Evolutionary conservation across 2,888 invertebrate genomes (phyloP), one percentile per base, ranked within the genome.

Genomic region (Melitaea athalia): DNA sequence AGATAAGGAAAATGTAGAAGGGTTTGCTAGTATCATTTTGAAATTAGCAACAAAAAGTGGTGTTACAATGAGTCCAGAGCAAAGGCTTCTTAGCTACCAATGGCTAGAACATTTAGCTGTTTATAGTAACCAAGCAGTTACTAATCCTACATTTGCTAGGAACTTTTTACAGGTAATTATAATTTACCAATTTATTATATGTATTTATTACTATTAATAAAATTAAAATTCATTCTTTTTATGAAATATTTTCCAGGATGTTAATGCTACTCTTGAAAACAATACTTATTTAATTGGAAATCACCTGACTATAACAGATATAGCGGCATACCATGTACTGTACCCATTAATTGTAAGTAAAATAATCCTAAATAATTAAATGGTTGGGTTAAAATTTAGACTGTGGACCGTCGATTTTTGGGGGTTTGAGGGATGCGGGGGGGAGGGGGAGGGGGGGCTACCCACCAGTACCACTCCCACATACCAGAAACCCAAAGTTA

Each of bases 31-130:
- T 11, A 94, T 94, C 67, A 82, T 94, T 14, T 82, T 92, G 45
- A 81, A 82, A 55, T 77, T 94, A 71, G 90, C 91, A 0, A 81
- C 84, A 1, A 92, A 92, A 77, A 93, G 89, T 57, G 87, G 87
- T 17, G 72, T 72, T 0, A 77, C 82, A 12, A 81, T 89, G 74
- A 93, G 84, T 67, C 83, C 86, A 53, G 90, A 93, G 71, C 90
- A 92, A 69, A 78, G 74, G 67, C 79, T 93, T 5, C 84, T 92
- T 33, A 86, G 93, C 33, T 93, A 94, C 70, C 96, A 96, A 76
- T 96, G 95, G 96, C 83, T 96, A 45, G 96, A 96, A 79, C 94
- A 95, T 79, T 90, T 95, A 5, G 92, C 94, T 2, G 85, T 93
- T 81, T 94, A 93, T 80, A 86, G 90, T 4, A 93, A 93, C 77